These are phyloP conservation scores for Kudoa iwatai DNA, from an alignment of 30 jellyfish, hydroid and myxozoan genomes.

Conservation along the genomic window DNA sequence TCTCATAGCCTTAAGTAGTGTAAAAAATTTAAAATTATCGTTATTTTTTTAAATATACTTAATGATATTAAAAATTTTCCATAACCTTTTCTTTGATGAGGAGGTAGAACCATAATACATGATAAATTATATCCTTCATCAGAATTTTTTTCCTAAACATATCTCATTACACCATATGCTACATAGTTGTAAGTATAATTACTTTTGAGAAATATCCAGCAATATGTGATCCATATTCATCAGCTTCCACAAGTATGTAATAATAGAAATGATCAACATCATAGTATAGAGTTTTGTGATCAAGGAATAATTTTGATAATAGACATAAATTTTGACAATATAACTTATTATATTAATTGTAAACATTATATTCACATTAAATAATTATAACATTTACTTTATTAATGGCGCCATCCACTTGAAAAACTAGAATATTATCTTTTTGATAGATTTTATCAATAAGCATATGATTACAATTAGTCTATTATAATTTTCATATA, in stretches of 20 bases:
- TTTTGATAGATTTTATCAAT: slow-evolving; percentile 38
- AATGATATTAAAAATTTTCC: slow-evolving; percentile 80
- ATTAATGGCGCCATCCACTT: slow-evolving; percentile 52
- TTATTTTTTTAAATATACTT: too few relatives aligned
- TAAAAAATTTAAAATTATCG: too few relatives aligned
- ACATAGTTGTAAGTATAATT: too few relatives aligned
- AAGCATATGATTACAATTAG: slow-evolving; percentile 6
- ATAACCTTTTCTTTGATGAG: slow-evolving; percentile 70
- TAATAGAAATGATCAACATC: slow-evolving; percentile 72
- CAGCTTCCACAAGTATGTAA: slow-evolving; percentile 34
- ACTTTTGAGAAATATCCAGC: slow-evolving; percentile 83
- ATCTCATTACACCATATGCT: too few relatives aligned
- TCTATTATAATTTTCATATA: neutral
- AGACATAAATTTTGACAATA: slow-evolving; percentile 67
- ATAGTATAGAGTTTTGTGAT: slow-evolving; percentile 56
- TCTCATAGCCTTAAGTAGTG: too few relatives aligned
- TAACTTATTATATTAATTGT: neutral
- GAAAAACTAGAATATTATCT: slow-evolving; percentile 29
- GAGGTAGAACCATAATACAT: slow-evolving; percentile 59
- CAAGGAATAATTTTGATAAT: slow-evolving; percentile 53
- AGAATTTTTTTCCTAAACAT: slow-evolving; percentile 39
- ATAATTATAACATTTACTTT: slow-evolving; percentile 12
- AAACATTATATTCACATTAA: too few relatives aligned
- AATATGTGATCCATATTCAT: slow-evolving; percentile 53
- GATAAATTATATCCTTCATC: slow-evolving; percentile 79